phyloP scores from a whole-genome alignment of 2,797 vertebrate species.

The Dendrocincla fuliginosa region DNA sequence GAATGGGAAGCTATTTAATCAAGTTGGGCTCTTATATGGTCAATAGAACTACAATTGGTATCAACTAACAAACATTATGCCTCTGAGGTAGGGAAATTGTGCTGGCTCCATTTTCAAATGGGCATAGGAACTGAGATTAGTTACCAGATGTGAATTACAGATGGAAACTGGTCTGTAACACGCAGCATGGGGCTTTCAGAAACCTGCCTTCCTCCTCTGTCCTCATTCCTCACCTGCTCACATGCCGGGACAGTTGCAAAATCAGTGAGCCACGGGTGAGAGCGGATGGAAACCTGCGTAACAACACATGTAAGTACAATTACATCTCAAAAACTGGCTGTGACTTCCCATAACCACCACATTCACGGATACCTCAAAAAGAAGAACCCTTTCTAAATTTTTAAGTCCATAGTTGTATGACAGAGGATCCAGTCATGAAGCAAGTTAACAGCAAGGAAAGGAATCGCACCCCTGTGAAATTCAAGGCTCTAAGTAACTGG shows the following conservation, averaged over 20 bases:
- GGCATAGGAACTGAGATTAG: background rate
- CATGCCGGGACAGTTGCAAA: background rate
- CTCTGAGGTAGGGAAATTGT: background rate
- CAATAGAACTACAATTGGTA: background rate
- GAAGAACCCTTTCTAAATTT: background rate
- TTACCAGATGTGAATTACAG: constrained; percentile 20
- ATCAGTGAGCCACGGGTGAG: background rate
- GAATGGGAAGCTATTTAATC: background rate
- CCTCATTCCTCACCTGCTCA: background rate
- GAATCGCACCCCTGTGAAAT: background rate
- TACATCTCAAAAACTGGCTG: background rate
- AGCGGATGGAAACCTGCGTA: background rate
- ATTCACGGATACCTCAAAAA: background rate
- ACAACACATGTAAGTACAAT: fast-evolving
- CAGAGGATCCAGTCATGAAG: fast-evolving
- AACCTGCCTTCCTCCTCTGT: background rate
- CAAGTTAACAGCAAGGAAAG: background rate
- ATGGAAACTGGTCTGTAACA: background rate
- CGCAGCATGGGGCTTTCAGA: background rate
- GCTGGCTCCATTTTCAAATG: background rate
- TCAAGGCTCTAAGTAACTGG: background rate
- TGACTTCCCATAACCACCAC: background rate
- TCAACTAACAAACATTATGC: background rate
- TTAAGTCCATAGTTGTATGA: fast-evolving
- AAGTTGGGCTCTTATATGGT: background rate